Conservation (phyloP, 2,888 invertebrate species). For the Minunthozetes semirufus region DNA sequence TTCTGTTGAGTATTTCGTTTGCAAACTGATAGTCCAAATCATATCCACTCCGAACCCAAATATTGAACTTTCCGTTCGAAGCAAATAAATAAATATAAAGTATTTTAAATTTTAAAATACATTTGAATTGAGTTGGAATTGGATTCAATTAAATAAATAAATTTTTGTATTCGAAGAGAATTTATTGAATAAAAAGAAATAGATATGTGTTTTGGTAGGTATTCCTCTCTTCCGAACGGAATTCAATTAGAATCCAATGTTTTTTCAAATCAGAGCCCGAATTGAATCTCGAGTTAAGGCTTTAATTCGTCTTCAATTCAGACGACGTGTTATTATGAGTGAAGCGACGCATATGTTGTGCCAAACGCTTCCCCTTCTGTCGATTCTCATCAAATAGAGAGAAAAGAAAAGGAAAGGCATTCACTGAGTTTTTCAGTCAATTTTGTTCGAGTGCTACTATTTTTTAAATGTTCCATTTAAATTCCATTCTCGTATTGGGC, state of each 20-base stretch:
- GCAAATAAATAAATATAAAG: too few relatives aligned
- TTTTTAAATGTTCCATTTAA: constrained; percentile 12
- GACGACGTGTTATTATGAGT: not conserved
- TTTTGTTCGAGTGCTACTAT: constrained; percentile 13
- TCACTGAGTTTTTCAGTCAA: not conserved
- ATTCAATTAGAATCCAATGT: not conserved
- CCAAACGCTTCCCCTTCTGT: not conserved
- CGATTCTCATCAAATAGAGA: not conserved
- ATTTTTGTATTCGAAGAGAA: too few relatives aligned
- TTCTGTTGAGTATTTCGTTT: not conserved
- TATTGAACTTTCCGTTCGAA: too few relatives aligned
- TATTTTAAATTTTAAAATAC: too few relatives aligned
- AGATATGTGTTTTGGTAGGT: too few relatives aligned
- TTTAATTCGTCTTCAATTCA: not conserved
- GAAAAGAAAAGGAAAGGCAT: not conserved
- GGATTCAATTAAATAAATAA: too few relatives aligned
- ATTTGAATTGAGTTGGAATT: too few relatives aligned
- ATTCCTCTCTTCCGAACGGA: not conserved
- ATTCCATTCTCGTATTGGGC: not conserved
- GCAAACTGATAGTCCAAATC: not conserved
- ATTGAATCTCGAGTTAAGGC: not conserved
- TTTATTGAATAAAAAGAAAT: too few relatives aligned
- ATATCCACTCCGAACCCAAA: not conserved
- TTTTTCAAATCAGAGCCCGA: not conserved
- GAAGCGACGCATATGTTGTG: constrained; percentile 15